phyloP scores from a whole-genome alignment of 2,113 vertebrate genomes.

The Orthonyx spaldingii region DNA sequence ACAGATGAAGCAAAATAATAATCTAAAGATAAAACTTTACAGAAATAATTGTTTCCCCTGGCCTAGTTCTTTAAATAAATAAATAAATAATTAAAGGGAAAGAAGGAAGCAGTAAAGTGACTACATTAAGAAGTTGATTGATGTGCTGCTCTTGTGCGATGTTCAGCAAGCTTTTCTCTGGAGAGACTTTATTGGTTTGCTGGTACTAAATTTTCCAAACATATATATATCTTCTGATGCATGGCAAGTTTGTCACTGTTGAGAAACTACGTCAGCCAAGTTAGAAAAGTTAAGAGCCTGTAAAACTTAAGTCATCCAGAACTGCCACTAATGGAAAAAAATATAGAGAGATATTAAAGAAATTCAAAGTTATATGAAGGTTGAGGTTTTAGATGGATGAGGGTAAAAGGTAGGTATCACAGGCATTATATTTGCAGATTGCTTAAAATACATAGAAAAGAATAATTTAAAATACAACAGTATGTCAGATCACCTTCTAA shows the following conservation, averaged over 20 bases:
- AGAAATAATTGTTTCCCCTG: not conserved
- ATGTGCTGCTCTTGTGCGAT: not conserved
- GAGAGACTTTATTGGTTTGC: slow-evolving; percentile 51
- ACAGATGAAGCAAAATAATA: not conserved
- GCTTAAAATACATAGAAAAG: not conserved
- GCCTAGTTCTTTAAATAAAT: not conserved
- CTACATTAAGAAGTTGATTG: slow-evolving; percentile 54
- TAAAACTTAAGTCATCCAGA: slow-evolving; percentile 60
- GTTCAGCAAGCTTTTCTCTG: slow-evolving; percentile 28
- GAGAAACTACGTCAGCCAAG: slow-evolving; percentile 48
- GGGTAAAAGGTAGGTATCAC: not conserved
- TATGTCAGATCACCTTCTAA: not conserved
- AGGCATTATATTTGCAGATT: not conserved
- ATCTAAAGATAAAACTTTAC: not conserved
- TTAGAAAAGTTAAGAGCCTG: slow-evolving; percentile 63
- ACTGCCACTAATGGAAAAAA: slow-evolving; percentile 56
- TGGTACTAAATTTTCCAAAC: slow-evolving; percentile 57
- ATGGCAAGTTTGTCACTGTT: slow-evolving; percentile 43
- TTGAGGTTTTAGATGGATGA: not conserved
- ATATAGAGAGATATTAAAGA: slow-evolving; percentile 21
- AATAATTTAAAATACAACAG: not conserved
- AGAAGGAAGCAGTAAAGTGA: slow-evolving; percentile 17
- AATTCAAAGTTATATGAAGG: slow-evolving; percentile 57
- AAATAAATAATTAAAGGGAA: not conserved
- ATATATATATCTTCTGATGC: slow-evolving; percentile 53